Conservation (phyloP, 2,797 vertebrate species). For the Novumbra hubbsi region DNA sequence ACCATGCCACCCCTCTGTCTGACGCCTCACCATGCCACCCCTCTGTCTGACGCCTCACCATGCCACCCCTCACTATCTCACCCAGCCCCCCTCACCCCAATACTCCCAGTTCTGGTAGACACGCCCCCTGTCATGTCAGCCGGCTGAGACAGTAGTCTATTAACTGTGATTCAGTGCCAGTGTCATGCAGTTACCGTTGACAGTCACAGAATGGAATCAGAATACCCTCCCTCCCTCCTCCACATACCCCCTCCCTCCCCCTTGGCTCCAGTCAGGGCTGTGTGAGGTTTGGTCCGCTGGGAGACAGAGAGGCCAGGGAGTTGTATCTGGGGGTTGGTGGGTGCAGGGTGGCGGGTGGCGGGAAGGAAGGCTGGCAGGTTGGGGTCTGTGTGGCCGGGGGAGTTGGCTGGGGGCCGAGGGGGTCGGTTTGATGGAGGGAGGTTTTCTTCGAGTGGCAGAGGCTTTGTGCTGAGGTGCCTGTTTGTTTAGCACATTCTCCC, state of each 20-base stretch:
- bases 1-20: slow-evolving; percentile 8
- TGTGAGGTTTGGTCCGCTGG: too few species aligned
- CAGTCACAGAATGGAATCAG: slow-evolving; percentile 74
- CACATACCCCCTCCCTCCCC: slow-evolving; percentile 1
- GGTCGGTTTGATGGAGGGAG: slow-evolving; percentile 53
- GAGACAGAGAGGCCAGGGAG: slow-evolving; percentile 5
- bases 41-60: slow-evolving; percentile 33
- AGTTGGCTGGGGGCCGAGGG: slow-evolving; percentile 10
- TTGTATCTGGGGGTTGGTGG: slow-evolving; percentile 43
- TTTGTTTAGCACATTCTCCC: slow-evolving; percentile 72
- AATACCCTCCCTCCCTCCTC: slow-evolving; percentile 36
- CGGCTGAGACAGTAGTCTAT: slow-evolving; percentile 77
- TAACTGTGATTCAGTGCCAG: slow-evolving; percentile 78
- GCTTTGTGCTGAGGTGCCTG: slow-evolving; percentile 71
- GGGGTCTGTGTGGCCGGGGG: slow-evolving; percentile 28
- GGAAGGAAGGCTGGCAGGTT: slow-evolving; percentile 32
- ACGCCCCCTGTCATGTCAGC: slow-evolving; percentile 72
- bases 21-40: too few species aligned
- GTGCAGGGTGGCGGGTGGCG: slow-evolving; percentile 29
- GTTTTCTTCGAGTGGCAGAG: slow-evolving; percentile 64
- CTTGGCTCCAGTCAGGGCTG: slow-evolving; percentile 16
- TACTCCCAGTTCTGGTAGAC: slow-evolving; percentile 29
- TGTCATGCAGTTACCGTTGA: slow-evolving; percentile 74
- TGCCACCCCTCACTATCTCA: slow-evolving; percentile 42
- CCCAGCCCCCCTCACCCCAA: slow-evolving; percentile 34